Conservation (phyloP, 2,888 invertebrate species). For the Blera fallax region DNA sequence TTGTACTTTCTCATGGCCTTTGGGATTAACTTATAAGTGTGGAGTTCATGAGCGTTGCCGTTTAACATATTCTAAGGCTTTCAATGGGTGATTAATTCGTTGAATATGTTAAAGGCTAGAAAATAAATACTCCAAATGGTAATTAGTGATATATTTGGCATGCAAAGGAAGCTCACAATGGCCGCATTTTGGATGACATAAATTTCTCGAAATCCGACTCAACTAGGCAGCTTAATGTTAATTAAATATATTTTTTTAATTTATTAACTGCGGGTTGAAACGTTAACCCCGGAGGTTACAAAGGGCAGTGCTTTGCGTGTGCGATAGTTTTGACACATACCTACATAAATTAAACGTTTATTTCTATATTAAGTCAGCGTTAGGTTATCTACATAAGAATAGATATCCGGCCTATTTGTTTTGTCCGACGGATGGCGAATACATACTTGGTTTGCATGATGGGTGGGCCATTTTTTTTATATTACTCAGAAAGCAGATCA, state of each 20-base stretch:
- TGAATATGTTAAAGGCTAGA: constrained; percentile 41
- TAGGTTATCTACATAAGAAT: background rate
- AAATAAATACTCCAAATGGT: constrained; percentile 54
- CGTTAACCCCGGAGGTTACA: background rate
- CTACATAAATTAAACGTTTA: background rate
- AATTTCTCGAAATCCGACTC: background rate
- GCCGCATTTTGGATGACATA: background rate
- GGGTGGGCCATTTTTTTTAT: background rate
- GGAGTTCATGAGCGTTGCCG: constrained; percentile 1
- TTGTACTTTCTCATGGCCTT: constrained; percentile 36
- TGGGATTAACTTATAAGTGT: constrained; percentile 21
- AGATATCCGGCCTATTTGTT: background rate
- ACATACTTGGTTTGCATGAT: background rate
- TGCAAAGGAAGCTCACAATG: background rate
- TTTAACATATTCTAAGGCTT: constrained; percentile 1
- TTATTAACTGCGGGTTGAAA: background rate
- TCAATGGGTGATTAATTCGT: constrained; percentile 33
- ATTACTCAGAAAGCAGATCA: background rate
- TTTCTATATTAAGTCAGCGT: background rate
- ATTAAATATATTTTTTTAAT: background rate
- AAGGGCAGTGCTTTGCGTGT: background rate
- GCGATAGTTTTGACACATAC: background rate
- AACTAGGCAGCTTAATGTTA: background rate
- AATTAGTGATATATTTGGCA: constrained; percentile 37
- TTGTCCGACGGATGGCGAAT: background rate